Percentiles rank a stretch among this genome's conserved stretches.
These are phyloP conservation scores for Sciurus niger DNA, from an alignment of 2,113 vertebrate species.

Conservation along the genomic window DNA sequence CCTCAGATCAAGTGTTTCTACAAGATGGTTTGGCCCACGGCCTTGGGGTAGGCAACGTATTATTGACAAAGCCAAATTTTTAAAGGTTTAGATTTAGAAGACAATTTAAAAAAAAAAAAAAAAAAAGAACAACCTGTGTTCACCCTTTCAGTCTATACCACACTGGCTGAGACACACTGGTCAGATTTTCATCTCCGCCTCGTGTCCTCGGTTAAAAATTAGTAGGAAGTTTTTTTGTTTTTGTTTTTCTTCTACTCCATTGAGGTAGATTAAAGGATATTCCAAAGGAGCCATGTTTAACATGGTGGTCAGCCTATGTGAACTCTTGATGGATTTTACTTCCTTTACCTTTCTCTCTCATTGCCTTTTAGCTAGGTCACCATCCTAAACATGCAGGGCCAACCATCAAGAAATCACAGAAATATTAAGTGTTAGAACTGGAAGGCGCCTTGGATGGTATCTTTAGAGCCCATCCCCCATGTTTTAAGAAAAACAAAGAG, in stretches of 20 bases:
- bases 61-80: background rate
- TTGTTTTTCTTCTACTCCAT: background rate
- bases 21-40: rapidly evolving
- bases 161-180: background rate
- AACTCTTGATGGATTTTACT: background rate
- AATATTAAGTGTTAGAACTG: background rate
- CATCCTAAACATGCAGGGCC: background rate
- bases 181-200: background rate
- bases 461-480: background rate
- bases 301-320: background rate
- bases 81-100: background rate
- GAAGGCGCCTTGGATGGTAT: background rate
- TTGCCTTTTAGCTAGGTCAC: background rate
- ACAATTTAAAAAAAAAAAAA: background rate
- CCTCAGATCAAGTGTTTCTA: background rate
- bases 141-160: background rate
- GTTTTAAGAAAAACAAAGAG: conserved; percentile 8
- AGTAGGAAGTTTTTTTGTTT: background rate
- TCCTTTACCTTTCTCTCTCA: background rate
- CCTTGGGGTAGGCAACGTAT: rapidly evolving
- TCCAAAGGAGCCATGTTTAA: background rate
- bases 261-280: background rate
- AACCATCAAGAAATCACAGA: background rate
- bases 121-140: too few relatives aligned
- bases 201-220: background rate